These are phyloP conservation scores for Adelosebastes latens DNA, from an alignment of 2,797 vertebrate species.

Conservation along the genomic window DNA sequence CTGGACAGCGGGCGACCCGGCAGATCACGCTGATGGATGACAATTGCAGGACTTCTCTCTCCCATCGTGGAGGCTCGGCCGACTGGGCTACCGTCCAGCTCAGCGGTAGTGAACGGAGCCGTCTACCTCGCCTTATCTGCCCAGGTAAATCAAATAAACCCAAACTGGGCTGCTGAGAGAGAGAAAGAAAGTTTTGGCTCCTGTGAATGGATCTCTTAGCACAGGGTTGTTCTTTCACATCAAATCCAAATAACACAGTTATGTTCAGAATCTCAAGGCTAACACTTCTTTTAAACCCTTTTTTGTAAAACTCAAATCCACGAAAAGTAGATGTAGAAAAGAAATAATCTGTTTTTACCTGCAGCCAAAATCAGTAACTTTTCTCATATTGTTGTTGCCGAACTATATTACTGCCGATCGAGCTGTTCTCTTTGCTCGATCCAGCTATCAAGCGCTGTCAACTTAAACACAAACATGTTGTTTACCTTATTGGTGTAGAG, in stretches of 20 bases:
- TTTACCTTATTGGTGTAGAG: not conserved
- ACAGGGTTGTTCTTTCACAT: constrained; percentile 12
- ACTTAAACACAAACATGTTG: not conserved
- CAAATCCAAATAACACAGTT: not conserved
- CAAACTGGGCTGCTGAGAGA: not conserved
- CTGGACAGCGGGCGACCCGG: constrained; percentile 1
- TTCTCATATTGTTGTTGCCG: not conserved
- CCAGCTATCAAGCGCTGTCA: not conserved
- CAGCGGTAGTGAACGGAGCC: not conserved
- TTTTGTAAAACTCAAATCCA: not conserved
- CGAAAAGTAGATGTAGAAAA: not conserved
- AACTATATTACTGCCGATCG: not conserved
- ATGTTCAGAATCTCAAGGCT: constrained; percentile 30
- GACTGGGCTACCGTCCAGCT: constrained; percentile 13
- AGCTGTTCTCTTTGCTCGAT: not conserved
- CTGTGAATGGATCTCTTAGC: constrained; percentile 7
- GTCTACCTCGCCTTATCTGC: not conserved
- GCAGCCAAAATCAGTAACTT: not conserved
- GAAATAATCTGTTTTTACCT: not conserved
- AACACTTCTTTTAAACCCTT: not conserved
- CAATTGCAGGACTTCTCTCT: not conserved
- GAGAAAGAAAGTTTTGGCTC: constrained; percentile 6
- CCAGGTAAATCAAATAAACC: constrained; percentile 12
- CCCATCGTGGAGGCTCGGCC: not conserved
- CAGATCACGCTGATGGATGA: constrained; percentile 25